These are phyloP conservation scores for Coracopsis vasa DNA, from an alignment of 2,113 vertebrate species.

Conservation along the genomic window DNA sequence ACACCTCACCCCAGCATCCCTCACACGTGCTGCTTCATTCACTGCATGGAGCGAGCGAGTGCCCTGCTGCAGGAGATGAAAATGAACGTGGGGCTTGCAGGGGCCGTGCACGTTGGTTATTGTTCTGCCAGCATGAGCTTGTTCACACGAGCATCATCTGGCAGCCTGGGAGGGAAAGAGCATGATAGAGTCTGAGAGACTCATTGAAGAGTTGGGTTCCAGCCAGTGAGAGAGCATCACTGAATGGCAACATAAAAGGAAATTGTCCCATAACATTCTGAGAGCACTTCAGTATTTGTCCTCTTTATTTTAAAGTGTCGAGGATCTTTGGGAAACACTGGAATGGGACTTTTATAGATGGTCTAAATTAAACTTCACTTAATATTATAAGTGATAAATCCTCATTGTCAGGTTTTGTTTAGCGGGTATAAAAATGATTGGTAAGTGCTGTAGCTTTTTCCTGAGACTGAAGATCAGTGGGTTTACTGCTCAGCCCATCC, in stretches of 20 bases:
- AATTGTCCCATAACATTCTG: conserved; percentile 61
- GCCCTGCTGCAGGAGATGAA: neutral
- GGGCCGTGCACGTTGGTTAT: neutral
- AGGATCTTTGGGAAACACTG: conserved; percentile 56
- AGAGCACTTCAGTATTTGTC: conserved; percentile 60
- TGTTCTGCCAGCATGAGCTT: neutral
- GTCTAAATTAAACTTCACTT: conserved; percentile 65
- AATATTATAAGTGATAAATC: conserved; percentile 62
- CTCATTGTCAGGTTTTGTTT: conserved; percentile 63
- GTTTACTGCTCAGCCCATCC: neutral
- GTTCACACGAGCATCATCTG: neutral
- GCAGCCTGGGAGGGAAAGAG: conserved; percentile 14
- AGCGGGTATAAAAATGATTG: conserved; percentile 63
- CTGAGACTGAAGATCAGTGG: conserved; percentile 28
- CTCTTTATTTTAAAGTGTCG: conserved; percentile 55
- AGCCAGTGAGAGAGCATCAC: conserved; percentile 34
- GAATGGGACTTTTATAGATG: conserved; percentile 63
- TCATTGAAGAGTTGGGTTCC: conserved; percentile 38
- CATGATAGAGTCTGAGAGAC: conserved; percentile 52
- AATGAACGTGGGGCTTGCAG: neutral
- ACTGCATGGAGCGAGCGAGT: fast-evolving
- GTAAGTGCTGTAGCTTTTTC: conserved; percentile 52
- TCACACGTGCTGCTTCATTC: fast-evolving
- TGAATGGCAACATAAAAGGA: conserved; percentile 62
- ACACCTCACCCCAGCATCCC: fast-evolving